Evolutionary conservation across 2,888 invertebrate species (phyloP).

Genomic region (Andrena minutula): DNA sequence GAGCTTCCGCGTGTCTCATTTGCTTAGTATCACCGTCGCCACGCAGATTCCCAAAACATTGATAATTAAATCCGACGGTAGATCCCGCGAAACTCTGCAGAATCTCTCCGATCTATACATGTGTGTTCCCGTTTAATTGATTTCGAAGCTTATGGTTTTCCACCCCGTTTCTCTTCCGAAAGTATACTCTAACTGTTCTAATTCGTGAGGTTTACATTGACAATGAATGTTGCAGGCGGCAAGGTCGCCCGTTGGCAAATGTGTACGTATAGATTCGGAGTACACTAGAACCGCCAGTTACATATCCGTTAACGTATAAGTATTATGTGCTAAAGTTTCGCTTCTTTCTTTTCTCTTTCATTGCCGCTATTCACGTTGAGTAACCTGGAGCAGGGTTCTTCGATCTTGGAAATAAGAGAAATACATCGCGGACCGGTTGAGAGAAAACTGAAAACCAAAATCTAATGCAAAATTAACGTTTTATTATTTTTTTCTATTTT

Average conservation of each 20-base stretch:
- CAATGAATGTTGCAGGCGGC: conserved; percentile 84
- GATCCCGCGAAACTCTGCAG: not conserved
- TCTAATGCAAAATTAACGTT: too few relatives aligned
- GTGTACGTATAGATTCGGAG: conserved; percentile 86
- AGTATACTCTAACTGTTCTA: conserved; percentile 9
- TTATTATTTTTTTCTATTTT: too few relatives aligned
- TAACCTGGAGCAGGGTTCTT: conserved; percentile 8
- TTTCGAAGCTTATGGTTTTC: conserved; percentile 13
- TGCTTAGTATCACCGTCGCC: conserved; percentile 9
- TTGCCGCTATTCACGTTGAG: conserved; percentile 60
- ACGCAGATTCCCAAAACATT: not conserved
- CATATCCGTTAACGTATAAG: conserved; percentile 60
- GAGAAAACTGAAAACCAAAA: too few relatives aligned
- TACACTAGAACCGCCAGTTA: conserved; percentile 66
- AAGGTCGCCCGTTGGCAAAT: conserved; percentile 86
- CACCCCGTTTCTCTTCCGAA: conserved; percentile 19
- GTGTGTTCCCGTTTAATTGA: conserved; percentile 5
- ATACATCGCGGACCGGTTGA: too few relatives aligned
- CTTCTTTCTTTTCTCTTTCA: conserved; percentile 73
- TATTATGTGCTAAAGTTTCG: conserved; percentile 55
- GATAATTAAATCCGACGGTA: not conserved
- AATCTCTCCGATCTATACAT: not conserved
- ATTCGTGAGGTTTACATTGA: conserved; percentile 69
- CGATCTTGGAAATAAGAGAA: too few relatives aligned
- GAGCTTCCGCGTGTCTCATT: conserved; percentile 29